Conservation (phyloP, 2,797 vertebrate species). For the Lutjanus campechanus region DNA sequence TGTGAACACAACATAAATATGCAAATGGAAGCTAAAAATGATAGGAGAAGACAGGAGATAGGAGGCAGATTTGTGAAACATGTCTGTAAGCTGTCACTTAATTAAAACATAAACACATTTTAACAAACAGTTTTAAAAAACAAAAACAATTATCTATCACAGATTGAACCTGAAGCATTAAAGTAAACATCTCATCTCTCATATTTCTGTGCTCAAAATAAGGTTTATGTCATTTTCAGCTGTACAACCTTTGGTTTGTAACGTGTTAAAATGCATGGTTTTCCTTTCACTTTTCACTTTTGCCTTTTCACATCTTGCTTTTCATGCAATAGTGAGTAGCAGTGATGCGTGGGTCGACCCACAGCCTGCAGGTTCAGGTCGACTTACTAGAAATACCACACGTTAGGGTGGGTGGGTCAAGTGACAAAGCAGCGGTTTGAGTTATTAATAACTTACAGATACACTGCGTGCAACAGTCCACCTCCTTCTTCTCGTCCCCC, state of each 20-base stretch:
- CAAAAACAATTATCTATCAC: neutral
- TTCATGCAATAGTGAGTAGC: neutral
- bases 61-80: slow-evolving; percentile 2
- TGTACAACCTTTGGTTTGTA: slow-evolving; percentile 20
- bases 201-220: neutral
- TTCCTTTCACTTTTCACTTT: neutral
- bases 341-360: too few relatives aligned
- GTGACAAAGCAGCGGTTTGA: too few relatives aligned
- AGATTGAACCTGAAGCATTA: neutral
- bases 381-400: too few relatives aligned
- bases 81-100: neutral
- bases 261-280: neutral
- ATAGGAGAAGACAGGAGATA: too few relatives aligned
- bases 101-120: neutral
- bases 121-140: too few relatives aligned
- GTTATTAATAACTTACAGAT: too few relatives aligned
- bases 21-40: neutral
- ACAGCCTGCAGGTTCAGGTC: too few relatives aligned
- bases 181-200: slow-evolving; percentile 7
- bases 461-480: too few relatives aligned
- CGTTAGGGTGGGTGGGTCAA: too few relatives aligned
- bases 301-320: neutral
- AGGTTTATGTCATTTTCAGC: neutral
- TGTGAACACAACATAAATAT: neutral
- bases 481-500: too few relatives aligned